phyloP scores from a whole-genome alignment of 2,888 invertebrate species.

The Campoplex capitator region DNA sequence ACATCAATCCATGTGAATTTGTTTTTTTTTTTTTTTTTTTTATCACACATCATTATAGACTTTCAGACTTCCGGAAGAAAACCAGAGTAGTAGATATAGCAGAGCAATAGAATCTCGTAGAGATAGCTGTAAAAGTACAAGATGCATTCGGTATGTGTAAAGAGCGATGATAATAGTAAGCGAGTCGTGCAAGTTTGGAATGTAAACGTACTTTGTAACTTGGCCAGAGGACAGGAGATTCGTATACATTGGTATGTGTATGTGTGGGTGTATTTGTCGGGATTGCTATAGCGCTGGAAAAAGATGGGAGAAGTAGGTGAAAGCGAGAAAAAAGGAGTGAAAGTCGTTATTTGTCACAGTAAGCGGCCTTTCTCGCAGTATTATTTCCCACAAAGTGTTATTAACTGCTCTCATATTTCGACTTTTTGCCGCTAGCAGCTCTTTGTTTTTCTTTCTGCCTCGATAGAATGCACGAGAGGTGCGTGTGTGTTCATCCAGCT shows the following conservation, averaged over 20 bases:
- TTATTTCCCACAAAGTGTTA: conserved; percentile 85
- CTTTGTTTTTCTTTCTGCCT: conserved; percentile 69
- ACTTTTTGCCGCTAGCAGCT: conserved; percentile 74
- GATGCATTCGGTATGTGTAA: conserved; percentile 56
- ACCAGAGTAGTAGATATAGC: not conserved
- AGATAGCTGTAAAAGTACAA: conserved; percentile 22
- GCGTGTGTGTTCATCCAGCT: conserved; percentile 60
- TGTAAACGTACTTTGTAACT: conserved; percentile 61
- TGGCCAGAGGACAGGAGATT: conserved; percentile 61
- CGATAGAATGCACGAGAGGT: conserved; percentile 65
- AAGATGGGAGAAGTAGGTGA: conserved; percentile 64
- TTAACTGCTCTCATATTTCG: conserved; percentile 85
- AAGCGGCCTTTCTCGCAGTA: conserved; percentile 84
- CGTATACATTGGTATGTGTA: conserved; percentile 35
- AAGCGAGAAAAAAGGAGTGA: conserved; percentile 75
- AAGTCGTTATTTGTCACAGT: conserved; percentile 83
- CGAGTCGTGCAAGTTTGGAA: conserved; percentile 61
- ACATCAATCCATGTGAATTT: not conserved
- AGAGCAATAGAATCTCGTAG: not conserved
- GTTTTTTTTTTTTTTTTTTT: not conserved
- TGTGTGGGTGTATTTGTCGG: conserved; percentile 29
- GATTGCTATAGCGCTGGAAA: conserved; percentile 47
- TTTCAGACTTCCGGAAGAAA: not conserved
- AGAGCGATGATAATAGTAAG: conserved; percentile 61
- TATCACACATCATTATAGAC: not conserved